Percentiles rank a stretch among this genome's conserved stretches.
Evolutionary conservation across 1,140 invertebrate species (phyloP).

Genomic region (Leguminivora glycinivorella): DNA sequence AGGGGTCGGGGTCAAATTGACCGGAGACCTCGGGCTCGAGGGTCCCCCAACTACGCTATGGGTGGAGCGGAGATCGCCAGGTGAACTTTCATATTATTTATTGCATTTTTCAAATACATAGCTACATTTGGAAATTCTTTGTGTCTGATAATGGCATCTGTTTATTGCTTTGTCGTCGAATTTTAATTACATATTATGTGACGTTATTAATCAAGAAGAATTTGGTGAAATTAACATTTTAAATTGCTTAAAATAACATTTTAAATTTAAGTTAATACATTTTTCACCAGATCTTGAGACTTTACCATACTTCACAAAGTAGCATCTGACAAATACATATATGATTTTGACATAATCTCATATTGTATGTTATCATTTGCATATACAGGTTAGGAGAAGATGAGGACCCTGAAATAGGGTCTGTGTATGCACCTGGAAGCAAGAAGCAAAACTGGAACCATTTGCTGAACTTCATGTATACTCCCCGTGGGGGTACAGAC

Average conservation of each 20-base stretch:
- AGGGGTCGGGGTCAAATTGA: slow-evolving; percentile 79
- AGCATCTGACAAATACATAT: background rate
- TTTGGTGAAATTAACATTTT: background rate
- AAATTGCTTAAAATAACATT: background rate
- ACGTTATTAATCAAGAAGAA: background rate
- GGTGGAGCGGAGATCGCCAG: slow-evolving; percentile 86
- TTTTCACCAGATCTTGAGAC: background rate
- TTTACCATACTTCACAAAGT: background rate
- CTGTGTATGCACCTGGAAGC: slow-evolving; percentile 88
- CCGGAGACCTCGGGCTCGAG: slow-evolving; percentile 87
- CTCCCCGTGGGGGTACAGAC: slow-evolving; percentile 79
- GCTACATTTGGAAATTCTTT: too few species aligned
- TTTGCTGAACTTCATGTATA: slow-evolving; percentile 93
- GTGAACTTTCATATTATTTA: slow-evolving; percentile 61
- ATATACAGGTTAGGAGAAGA: slow-evolving; percentile 64
- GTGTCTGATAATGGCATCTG: too few species aligned
- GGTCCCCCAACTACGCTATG: slow-evolving; percentile 80
- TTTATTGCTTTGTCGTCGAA: too few species aligned
- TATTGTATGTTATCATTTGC: background rate
- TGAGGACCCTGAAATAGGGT: slow-evolving; percentile 87
- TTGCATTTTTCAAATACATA: too few species aligned
- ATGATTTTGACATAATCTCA: too few species aligned
- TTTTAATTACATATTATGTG: too few species aligned
- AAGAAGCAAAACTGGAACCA: slow-evolving; percentile 96
- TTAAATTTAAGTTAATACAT: background rate